Evolutionary conservation across 2,888 invertebrate genomes (phyloP), one percentile per base, ranked within the genome.

Genomic region (Harpalus rubripes): DNA sequence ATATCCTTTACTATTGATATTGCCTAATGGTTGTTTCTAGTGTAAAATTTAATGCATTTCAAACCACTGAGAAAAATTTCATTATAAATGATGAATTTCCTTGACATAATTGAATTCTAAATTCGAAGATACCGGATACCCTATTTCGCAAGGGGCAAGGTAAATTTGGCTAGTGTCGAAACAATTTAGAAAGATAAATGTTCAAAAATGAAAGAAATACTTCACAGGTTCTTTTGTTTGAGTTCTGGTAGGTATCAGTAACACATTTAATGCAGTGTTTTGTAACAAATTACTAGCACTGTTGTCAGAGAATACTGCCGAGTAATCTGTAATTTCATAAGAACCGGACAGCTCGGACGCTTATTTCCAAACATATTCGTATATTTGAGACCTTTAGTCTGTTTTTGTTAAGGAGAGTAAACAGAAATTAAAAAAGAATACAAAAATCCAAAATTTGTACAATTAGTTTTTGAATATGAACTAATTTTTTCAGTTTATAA

Each of bases 321-420:
- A 83, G 85, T 86, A 86, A 86, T 86, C 83, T 83, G 85, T 85
- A 86, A 85, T 85, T 85, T 86, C 78, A 86, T 85, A 82, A 84
- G 78, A 76, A 52, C 52, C 76, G 44, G 76, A 22, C 18, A 76
- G 22, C 76, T 18, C 1, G 52, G 76, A 44, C 10, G 76, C 76
- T 7, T 12, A 52, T 76, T 76, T 52, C n/a, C 76, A 52, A 41
- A 41, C 8, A 56, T 15, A 15, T 6, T 56, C 12, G 1, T 56
- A 5, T 1, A 32, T 32, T 32, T 32, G 3, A 4, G 5, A 32
- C 1, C 32, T 32, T 32, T 32, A 22, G 22, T 22, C 22, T n/a
- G n/a, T n/a, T n/a, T n/a, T n/a, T n/a, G n/a, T n/a, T n/a, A n/a
- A n/a, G n/a, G n/a, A n/a, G n/a, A n/a, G n/a, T n/a, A n/a, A n/a